Percentiles rank a stretch among this genome's conserved stretches.
Evolutionary conservation across 2,888 invertebrate species (phyloP).

Genomic region (Chaetoderma sp.): DNA sequence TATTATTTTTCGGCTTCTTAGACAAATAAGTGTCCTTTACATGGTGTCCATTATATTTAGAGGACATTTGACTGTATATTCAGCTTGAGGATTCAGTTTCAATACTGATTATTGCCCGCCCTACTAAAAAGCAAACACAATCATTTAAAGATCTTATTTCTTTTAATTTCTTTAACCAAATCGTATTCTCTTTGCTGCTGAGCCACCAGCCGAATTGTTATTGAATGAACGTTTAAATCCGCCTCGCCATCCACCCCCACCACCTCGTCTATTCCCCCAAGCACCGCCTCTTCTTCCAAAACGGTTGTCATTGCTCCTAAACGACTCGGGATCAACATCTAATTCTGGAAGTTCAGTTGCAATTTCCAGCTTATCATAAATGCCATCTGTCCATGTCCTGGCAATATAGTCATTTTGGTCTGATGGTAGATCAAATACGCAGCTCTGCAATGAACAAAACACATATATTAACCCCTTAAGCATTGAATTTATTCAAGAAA

Average conservation of each 20-base stretch:
- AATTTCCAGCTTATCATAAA: conserved; percentile 50
- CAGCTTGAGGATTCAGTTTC: no score
- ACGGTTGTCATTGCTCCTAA: conserved; percentile 16
- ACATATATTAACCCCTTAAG: background rate
- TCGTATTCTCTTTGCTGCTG: no score
- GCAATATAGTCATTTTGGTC: conserved; percentile 45
- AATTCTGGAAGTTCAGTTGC: conserved; percentile 60
- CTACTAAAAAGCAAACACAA: no score
- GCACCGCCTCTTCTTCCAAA: conserved; percentile 26
- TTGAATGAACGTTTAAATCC: conserved; percentile 10
- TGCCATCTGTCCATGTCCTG: conserved; percentile 50
- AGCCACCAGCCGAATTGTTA: no score
- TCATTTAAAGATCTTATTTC: no score
- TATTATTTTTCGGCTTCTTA: no score
- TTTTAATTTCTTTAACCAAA: no score
- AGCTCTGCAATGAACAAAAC: conserved; percentile 43
- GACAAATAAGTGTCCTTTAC: no score
- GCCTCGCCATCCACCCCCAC: conserved; percentile 33
- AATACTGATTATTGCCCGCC: no score
- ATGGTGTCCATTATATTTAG: no score
- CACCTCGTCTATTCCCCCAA: conserved; percentile 25
- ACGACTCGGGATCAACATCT: conserved; percentile 32
- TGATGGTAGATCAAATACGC: conserved; percentile 58
- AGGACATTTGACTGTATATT: no score
- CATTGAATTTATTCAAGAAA: background rate